Evolutionary conservation across 2,113 vertebrate species (phyloP), one percentile per base, ranked within the genome.

Genomic region (Crocuta crocuta): DNA sequence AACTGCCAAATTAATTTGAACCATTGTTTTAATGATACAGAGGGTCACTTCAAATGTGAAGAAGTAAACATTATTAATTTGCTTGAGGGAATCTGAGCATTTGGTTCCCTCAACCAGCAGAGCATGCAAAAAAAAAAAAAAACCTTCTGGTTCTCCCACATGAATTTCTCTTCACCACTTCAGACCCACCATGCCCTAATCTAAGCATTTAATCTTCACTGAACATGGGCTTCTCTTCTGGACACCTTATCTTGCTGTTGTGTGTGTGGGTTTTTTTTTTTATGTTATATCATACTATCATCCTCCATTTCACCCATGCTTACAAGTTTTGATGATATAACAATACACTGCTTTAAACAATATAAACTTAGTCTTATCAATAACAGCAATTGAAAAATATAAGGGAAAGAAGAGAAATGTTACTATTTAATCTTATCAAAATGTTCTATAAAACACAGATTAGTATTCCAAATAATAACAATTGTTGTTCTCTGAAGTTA

Each of bases 41-140:
- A 91, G 55, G 66, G 87, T 92, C 35, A 76, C 71, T 79, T 48
- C 61, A 96, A 81, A 85, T 89, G 83, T 76, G 74, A 90, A 28
- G 73, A 92, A 86, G 24, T 82, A 86, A 66, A 79, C 31, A 48
- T 45, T 55, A 81, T 85, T 95, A 80, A 97, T 85, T 91, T 96
- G 55, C 96, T 93, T 90, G 81, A 93, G 19, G 33, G 5, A 81
- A 61, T 81, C 74, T 28, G 65, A 74, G n/a, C 58, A 48, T 90
- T 70, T 15, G 35, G 23, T 55, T 95, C 0, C 58, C 8, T 61
- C 58, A 8, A 61, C 58, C 74, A 84, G 63, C 3, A 35, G 65
- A 83, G 16, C 90, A 33, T 89, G 50, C 43, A 80, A 70, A 93
- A 93, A 55, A 68, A 90, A 93, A 55, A 68, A 90, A 93, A 55